Base-by-base conservation (phyloP, 1,140 invertebrate genomes). In the Marisa cornuarietis region DNA sequence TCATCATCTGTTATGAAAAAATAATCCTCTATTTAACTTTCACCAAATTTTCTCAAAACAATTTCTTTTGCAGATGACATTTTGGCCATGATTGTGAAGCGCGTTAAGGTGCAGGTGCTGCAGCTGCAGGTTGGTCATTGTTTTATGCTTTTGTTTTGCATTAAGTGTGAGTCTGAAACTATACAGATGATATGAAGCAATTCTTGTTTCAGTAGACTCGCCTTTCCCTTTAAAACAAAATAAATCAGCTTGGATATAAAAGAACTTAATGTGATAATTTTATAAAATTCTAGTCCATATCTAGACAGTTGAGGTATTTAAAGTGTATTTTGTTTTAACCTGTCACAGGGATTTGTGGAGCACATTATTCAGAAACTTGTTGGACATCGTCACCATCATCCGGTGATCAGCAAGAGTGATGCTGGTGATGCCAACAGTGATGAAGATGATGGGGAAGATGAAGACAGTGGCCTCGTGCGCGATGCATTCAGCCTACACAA, bases 401-500 rank as follows among this genome's bases (percentile, higher is more conserved):
- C 84, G 54, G n/a, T 79, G 18, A 71, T 79, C 49, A 81, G 78
- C 65, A 82, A 82, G 18, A 76, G 81, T 18, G 81, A 83, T 69
- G 79, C 71, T 20, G 81, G 85, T n/a, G 83, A 84, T n/a, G 54
- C 51, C 31, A 61, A 75, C 52, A 66, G 51, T 42, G 75, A 66
- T 51, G 75, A 76, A 18, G 87, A 89, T 20, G 87, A 90, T 16
- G 86, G 87, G 3, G 86, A 86, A 0, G 83, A 87, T 22, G 88
- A 89, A 54, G 89, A 90, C 20, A 86, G 89, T 26, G 89, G 90
- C 78, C 91, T 98, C 24, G 94, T 96, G 0, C 92, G 96, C 65
- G 97, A 99, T 91, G 95, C 96, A 85, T 98, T 99, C 92, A 96
- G 96, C n/a, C 92, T 99, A 8, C 96, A 98, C 87, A 98, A 98